Evolutionary conservation across 2,888 invertebrate genomes (phyloP).

Genomic region (Lasius fuliginosus): DNA sequence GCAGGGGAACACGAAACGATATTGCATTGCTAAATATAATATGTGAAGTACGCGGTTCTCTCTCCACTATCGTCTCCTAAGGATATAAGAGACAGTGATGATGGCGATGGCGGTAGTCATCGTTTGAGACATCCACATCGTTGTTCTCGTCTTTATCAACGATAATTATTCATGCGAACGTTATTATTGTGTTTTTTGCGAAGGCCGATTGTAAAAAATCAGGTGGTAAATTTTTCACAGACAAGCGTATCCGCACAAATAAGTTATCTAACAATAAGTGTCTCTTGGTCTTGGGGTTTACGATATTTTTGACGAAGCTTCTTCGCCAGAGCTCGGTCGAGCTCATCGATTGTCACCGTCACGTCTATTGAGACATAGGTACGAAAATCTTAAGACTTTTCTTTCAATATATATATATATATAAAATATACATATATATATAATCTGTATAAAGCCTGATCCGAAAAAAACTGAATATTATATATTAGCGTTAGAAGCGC

Average conservation of each 20-base stretch:
- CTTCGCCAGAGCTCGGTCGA: background rate
- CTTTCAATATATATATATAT: too few species aligned
- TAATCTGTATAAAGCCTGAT: too few species aligned
- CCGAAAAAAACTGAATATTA: background rate
- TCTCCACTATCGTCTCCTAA: slow-evolving; percentile 48
- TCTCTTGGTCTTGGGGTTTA: background rate
- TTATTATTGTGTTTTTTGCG: background rate
- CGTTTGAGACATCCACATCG: slow-evolving; percentile 49
- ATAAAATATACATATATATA: too few species aligned
- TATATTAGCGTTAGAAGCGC: background rate
- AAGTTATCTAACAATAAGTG: background rate
- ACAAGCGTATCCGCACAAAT: background rate
- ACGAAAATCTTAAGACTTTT: background rate
- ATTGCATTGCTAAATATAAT: slow-evolving; percentile 80
- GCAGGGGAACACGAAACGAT: slow-evolving; percentile 59
- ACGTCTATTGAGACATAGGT: background rate
- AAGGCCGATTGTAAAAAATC: slow-evolving; percentile 24
- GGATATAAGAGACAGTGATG: slow-evolving; percentile 28
- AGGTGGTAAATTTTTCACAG: background rate
- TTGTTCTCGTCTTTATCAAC: slow-evolving; percentile 38
- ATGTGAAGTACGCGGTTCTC: slow-evolving; percentile 79
- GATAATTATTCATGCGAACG: background rate
- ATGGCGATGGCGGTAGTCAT: slow-evolving; percentile 45
- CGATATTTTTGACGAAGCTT: slow-evolving; percentile 13
- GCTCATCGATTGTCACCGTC: background rate